Evolutionary conservation across 1,140 invertebrate species (phyloP).

Genomic region (Pinna nobilis): DNA sequence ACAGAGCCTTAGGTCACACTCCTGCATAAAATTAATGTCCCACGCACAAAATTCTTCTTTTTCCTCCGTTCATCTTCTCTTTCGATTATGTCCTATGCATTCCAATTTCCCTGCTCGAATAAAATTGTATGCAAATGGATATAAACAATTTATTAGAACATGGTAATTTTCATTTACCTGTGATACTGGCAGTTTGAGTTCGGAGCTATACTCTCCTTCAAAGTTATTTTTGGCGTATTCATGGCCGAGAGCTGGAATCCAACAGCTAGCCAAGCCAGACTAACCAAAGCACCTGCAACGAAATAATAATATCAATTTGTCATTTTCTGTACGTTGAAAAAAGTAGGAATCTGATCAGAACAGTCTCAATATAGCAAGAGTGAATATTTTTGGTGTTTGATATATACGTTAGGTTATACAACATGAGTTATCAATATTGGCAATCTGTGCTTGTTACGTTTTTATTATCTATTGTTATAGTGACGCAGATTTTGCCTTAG

Average conservation of each 20-base stretch:
- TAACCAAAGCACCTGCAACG: constrained; percentile 75
- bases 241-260: constrained; percentile 76
- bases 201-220: constrained; percentile 47
- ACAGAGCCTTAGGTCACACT: no score
- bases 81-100: no score
- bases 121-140: no score
- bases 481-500: neutral
- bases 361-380: neutral
- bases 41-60: no score
- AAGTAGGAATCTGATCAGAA: neutral
- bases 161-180: constrained; percentile 54
- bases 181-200: constrained; percentile 55
- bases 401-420: no score
- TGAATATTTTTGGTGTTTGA: neutral
- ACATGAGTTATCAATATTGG: neutral
- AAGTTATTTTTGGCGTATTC: constrained; percentile 73
- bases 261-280: constrained; percentile 75
- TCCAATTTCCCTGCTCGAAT: no score
- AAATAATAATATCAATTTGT: neutral
- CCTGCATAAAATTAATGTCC: no score
- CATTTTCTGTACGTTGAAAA: neutral
- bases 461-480: neutral
- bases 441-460: neutral
- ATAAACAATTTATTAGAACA: no score
- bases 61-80: no score